Evolutionary conservation across 2,113 vertebrate genomes (phyloP).

Genomic region (Pangasianodon gigas): DNA sequence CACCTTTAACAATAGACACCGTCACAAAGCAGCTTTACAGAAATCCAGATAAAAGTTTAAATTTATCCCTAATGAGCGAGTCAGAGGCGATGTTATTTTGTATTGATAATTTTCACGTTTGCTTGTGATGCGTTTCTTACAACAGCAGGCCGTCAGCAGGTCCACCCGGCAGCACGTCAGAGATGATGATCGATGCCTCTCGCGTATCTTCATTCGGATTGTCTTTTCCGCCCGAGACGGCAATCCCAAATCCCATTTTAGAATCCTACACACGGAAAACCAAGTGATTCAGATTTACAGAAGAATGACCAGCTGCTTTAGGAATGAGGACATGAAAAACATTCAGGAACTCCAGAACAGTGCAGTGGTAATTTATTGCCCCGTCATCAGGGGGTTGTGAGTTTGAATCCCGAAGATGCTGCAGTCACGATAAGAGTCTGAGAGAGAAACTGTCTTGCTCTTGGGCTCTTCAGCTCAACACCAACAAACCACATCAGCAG

Average conservation of each 20-base stretch:
- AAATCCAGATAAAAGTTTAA: not conserved
- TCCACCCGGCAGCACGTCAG: slow-evolving; percentile 90
- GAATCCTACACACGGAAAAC: slow-evolving; percentile 75
- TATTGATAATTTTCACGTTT: not conserved
- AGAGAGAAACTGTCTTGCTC: not conserved
- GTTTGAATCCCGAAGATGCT: not conserved
- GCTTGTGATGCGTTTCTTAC: slow-evolving; percentile 71
- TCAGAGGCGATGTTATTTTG: not conserved
- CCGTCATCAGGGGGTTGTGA: not conserved
- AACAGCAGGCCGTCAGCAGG: slow-evolving; percentile 92
- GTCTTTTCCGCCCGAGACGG: slow-evolving; percentile 93
- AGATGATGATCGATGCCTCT: slow-evolving; percentile 91
- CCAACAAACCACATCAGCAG: no score
- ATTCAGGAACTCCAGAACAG: not conserved
- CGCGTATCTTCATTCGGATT: slow-evolving; percentile 96
- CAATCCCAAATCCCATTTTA: slow-evolving; percentile 97
- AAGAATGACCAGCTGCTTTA: not conserved
- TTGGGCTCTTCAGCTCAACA: no score
- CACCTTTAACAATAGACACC: not conserved
- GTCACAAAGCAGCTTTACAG: not conserved
- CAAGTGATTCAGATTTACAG: not conserved
- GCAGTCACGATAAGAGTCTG: not conserved
- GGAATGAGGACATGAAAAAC: not conserved
- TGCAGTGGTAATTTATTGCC: not conserved
- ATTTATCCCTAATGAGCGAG: not conserved